Conservation (phyloP, 2,888 invertebrate genomes). For the Neria commutata region DNA sequence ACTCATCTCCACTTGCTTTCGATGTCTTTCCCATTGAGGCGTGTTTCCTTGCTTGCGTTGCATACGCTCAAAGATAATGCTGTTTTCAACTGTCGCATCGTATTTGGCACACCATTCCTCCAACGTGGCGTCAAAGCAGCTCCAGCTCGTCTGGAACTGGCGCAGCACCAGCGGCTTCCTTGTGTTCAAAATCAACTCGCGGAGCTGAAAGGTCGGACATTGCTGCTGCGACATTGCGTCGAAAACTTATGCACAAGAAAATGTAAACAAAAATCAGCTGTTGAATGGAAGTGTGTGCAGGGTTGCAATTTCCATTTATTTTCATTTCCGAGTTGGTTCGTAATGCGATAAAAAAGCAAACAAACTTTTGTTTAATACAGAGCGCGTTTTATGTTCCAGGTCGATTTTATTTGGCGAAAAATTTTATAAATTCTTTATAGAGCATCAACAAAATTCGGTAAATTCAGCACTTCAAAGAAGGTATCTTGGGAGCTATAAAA, state of each 20-base stretch:
- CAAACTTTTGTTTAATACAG: too few species aligned
- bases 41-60: constrained; percentile 52
- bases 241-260: background rate
- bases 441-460: too few species aligned
- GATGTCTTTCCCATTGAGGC: constrained; percentile 83
- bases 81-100: constrained; percentile 32
- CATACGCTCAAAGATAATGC: constrained; percentile 46
- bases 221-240: too few species aligned
- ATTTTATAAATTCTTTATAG: too few species aligned
- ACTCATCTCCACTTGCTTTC: constrained; percentile 66
- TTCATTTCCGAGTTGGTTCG: background rate
- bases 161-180: constrained; percentile 49
- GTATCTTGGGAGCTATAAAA: too few species aligned
- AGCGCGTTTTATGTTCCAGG: too few species aligned
- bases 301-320: background rate
- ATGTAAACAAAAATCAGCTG: constrained; percentile 5
- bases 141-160: constrained; percentile 49
- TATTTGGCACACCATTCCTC: constrained; percentile 48
- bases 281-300: background rate
- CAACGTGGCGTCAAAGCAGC: constrained; percentile 47
- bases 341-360: too few species aligned
- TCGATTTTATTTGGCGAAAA: too few species aligned
- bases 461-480: too few species aligned
- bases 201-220: constrained; percentile 28
- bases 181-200: constrained; percentile 56